Conservation (phyloP, 2,113 vertebrate species). For the Rhadina sibilatrix region DNA sequence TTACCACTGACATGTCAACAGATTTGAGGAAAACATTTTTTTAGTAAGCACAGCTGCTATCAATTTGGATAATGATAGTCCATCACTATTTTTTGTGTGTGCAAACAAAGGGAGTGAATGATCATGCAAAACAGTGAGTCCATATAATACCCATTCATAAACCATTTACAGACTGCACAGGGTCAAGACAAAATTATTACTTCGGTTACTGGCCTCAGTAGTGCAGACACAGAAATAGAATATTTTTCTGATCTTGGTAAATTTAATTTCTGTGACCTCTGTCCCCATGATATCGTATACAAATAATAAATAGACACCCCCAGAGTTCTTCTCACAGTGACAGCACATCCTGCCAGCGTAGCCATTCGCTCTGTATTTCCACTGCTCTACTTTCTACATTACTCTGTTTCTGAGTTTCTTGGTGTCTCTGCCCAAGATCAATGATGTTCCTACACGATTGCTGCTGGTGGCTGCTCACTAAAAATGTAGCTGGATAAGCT, state of each 20-base stretch:
- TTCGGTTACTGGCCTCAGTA: conserved; percentile 43
- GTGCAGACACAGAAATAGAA: conserved; percentile 24
- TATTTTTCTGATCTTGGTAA: conserved; percentile 24
- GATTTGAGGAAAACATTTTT: conserved; percentile 64
- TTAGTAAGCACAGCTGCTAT: conserved; percentile 78
- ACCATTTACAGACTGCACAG: conserved; percentile 31
- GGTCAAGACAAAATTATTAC: conserved; percentile 58
- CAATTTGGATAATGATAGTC: conserved; percentile 78
- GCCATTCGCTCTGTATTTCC: background rate
- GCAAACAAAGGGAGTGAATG: conserved; percentile 48
- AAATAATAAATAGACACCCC: conserved; percentile 34
- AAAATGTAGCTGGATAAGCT: conserved; percentile 15
- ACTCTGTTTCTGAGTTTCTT: background rate
- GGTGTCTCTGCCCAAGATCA: background rate
- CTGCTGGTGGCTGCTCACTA: conserved; percentile 2
- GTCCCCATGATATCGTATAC: background rate
- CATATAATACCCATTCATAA: conserved; percentile 60
- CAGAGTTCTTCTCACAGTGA: background rate
- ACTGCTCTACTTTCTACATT: background rate
- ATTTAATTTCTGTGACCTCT: conserved; percentile 49
- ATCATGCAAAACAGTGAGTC: conserved; percentile 46
- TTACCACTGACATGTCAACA: conserved; percentile 66
- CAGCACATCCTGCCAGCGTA: background rate
- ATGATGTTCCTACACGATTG: background rate
- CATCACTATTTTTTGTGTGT: conserved; percentile 65